Base-by-base conservation (phyloP, 2,888 invertebrate species). In the Agriopis aurantiaria region DNA sequence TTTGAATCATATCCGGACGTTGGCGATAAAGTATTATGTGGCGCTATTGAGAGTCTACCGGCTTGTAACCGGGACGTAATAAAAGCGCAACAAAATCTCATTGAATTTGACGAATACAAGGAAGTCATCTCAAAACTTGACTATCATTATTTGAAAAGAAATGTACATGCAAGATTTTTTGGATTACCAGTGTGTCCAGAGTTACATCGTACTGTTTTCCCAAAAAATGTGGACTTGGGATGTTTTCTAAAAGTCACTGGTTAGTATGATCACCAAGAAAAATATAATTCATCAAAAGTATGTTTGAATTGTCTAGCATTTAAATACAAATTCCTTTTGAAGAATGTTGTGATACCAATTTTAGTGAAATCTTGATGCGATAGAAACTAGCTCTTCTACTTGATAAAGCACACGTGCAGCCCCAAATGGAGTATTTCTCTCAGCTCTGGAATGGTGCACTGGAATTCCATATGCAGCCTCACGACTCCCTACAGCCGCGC, bases 241-340 rank as follows among this genome's bases (percentile, higher is more conserved):
- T 95, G 95, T 79, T 97, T 97, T 90, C 87, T 97, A 67, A 96
- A 97, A 88, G 93, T 98, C 43, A 96, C 96, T 83, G 97, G 97
- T 92, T 92, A 78, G 78, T 67, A 49, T 60, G 6, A 43, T 43
- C 1, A 6, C 43, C 5, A 10, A 10, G 0, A 43, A 8, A 43
- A 1, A 43, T 41, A 43, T 9, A 1, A 43, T 43, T 43, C 3
- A 33, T 5, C 33, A 33, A 33, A 33, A 33, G 33, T 33, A 33
- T 33, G 5, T 33, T 33, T 33, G 33, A 23, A 23, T 0, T 23
- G 17, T 23, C 17, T 23, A 23, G 17, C 17, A 23, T 23, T 23
- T 23, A 23, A 23, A 23, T 23, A 23, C 17, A 23, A 23, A 23
- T 23, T 23, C 17, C 17, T 1, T 2, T 23, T 23, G 17, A 23